Base-by-base conservation (phyloP, 2,888 invertebrate species). In the Ectemnius continuus region DNA sequence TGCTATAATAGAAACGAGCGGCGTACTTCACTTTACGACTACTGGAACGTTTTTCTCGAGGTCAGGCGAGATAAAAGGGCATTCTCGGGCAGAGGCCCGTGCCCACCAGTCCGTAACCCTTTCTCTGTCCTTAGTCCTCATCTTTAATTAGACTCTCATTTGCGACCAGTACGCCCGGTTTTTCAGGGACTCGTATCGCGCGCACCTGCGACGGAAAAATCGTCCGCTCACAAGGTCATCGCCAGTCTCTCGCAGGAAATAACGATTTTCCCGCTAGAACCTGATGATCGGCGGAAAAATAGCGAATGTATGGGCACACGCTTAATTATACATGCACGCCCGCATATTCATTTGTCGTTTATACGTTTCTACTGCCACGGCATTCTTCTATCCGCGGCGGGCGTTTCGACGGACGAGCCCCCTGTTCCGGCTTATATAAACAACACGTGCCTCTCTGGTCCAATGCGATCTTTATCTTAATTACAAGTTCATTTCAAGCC, bases 271-370 rank as follows among this genome's bases (percentile, higher is more conserved):
- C 16, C 16, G 6, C 16, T 52, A 52, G 16, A 14, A 52, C 52
- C 52, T 14, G 52, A 14, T 52, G 52, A 52, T 52, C 16, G 16
- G 14, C 4, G 52, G 11, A 14, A 52, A 52, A 52, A 52, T 14
- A 52, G 16, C 1, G 16, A 52, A 52, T 16, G 16, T 52, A 16
- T 6, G 52, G 52, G n/a, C 14, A 13, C 16, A 14, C 16, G 16
- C 2, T 52, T 52, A 52, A 52, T 52, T 52, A 52, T 52, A 52
- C 52, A 52, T 52, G 11, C 52, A 52, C 52, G 52, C 52, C 52
- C 52, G 52, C 52, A 52, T 52, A 52, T 16, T 52, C 52, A 16
- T 52, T 16, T 52, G 52, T 36, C 36, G 36, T 8, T 36, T 36
- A 36, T 36, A 6, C 36, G 36, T 36, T 36, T 36, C 36, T 36